phyloP scores from a whole-genome alignment of 1,140 invertebrate genomes.

The Tetragonula clypearis region DNA sequence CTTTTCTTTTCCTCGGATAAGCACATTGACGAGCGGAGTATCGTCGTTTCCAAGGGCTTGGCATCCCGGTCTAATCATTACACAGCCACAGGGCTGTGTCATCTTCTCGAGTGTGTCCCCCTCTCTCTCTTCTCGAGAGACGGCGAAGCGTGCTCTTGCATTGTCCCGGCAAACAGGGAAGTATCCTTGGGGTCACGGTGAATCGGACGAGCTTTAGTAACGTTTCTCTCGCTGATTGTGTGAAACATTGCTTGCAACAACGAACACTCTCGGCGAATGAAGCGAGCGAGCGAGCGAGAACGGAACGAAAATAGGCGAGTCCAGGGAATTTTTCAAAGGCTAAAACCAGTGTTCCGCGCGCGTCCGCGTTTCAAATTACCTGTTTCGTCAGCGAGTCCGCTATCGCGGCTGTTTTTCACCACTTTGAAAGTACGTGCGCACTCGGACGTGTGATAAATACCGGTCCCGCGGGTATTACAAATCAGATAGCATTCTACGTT shows the following conservation, averaged over 20 bases:
- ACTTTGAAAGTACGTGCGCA: slow-evolving; percentile 10
- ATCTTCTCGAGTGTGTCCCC: not conserved
- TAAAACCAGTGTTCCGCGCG: not conserved
- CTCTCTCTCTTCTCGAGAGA: not conserved
- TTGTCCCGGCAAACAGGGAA: too few relatives aligned
- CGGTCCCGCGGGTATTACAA: slow-evolving; percentile 24
- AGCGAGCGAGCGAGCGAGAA: not conserved
- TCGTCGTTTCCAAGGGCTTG: too few relatives aligned
- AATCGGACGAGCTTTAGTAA: not conserved
- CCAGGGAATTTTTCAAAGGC: slow-evolving; percentile 11
- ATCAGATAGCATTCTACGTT: slow-evolving; percentile 29
- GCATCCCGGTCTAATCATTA: not conserved
- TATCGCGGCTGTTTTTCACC: slow-evolving; percentile 24
- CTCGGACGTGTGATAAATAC: slow-evolving; percentile 33
- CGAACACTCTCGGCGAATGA: not conserved
- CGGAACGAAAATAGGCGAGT: not conserved
- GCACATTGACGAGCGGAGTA: not conserved
- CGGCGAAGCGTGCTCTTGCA: not conserved
- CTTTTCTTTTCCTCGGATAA: too few relatives aligned
- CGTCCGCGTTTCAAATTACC: slow-evolving; percentile 27
- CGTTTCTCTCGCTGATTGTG: not conserved
- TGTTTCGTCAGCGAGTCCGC: slow-evolving; percentile 16
- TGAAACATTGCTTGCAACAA: not conserved
- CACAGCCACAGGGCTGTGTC: not conserved
- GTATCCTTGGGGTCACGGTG: not conserved